phyloP scores from a whole-genome alignment of 2,888 invertebrate genomes.

The Mesoligia furuncula region DNA sequence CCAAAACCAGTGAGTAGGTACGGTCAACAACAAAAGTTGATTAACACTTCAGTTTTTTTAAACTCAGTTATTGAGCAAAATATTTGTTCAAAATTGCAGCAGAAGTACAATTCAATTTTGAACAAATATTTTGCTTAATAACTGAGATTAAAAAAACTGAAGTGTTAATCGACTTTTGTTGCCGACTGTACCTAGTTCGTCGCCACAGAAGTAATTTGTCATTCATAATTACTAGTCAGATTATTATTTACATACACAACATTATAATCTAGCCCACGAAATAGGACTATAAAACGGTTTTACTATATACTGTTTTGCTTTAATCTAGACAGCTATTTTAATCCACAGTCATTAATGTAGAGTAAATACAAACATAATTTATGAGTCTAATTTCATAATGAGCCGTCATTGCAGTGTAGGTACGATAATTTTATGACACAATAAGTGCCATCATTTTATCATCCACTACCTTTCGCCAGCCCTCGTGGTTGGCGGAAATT shows the following conservation, averaged over 20 bases:
- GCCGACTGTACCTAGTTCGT: background rate
- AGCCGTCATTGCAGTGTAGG: background rate
- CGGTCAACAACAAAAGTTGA: no score
- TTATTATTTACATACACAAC: slow-evolving; percentile 33
- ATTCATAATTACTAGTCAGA: slow-evolving; percentile 28
- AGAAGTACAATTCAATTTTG: no score
- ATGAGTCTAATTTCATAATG: background rate
- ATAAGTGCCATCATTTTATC: background rate
- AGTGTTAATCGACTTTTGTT: no score
- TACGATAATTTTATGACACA: background rate
- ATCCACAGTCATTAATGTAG: background rate
- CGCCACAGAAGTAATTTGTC: slow-evolving; percentile 23
- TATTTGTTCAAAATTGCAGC: no score
- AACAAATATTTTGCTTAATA: no score
- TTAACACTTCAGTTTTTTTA: no score
- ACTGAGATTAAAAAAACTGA: no score
- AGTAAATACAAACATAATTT: slow-evolving; percentile 10
- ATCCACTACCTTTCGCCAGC: background rate
- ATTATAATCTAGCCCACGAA: slow-evolving; percentile 4
- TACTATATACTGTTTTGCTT: slow-evolving; percentile 11
- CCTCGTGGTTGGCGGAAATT: no score
- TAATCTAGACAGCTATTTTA: slow-evolving; percentile 5
- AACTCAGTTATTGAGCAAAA: no score
- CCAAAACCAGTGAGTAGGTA: background rate
- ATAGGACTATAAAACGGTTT: slow-evolving; percentile 2